A percentile compares a stretch with the other conserved stretches of the same genome.
Conservation (phyloP, 2,888 invertebrate genomes). For the Agrilus cyanescens region DNA sequence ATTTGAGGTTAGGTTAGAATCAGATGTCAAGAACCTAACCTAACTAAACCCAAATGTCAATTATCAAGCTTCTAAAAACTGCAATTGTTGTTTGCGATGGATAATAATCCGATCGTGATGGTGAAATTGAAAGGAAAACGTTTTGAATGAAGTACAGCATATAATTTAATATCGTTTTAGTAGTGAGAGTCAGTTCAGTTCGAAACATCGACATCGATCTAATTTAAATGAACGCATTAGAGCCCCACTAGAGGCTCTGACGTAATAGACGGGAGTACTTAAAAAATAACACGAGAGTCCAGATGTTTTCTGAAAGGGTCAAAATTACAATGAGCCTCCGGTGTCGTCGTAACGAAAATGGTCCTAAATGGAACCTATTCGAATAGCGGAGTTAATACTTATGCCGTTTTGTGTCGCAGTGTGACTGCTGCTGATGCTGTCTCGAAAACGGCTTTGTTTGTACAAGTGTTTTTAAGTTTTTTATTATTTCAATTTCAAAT, state of each 20-base stretch:
- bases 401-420: constrained; percentile 1
- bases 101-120: too few species aligned
- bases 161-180: too few species aligned
- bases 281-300: constrained; percentile 14
- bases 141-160: too few species aligned
- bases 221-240: constrained; percentile 2
- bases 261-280: constrained; percentile 13
- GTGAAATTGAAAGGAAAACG: too few species aligned
- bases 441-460: constrained; percentile 13
- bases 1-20: too few species aligned
- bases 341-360: background rate
- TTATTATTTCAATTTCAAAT: constrained; percentile 16
- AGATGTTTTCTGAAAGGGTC: constrained; percentile 20
- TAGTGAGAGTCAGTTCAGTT: too few species aligned
- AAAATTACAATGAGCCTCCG: constrained; percentile 11
- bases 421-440: constrained; percentile 2
- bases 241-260: constrained; percentile 4
- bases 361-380: background rate
- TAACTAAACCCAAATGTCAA: too few species aligned
- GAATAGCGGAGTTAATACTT: constrained; percentile 1
- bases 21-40: too few species aligned
- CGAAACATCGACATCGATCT: constrained; percentile 2
- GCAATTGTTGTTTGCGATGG: too few species aligned
- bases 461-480: constrained; percentile 15
- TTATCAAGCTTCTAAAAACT: too few species aligned